Evolutionary conservation across 2,113 vertebrate species (phyloP).

Genomic region (Machaerirhynchus nigripectus): DNA sequence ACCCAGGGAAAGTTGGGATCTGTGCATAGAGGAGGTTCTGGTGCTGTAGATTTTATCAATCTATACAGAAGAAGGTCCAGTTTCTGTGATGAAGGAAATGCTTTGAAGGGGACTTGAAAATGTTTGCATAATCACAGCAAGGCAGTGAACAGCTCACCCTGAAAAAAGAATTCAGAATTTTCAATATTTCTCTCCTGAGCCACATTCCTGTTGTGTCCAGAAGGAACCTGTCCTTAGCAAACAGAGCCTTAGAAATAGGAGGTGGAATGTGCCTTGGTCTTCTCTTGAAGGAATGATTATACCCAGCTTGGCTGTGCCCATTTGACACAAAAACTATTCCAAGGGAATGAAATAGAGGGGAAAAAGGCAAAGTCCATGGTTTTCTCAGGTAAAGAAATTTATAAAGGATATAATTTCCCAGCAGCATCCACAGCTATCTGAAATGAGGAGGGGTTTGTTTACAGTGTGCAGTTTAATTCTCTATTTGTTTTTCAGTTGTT

Average conservation of each 20-base stretch:
- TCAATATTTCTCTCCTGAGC: not conserved
- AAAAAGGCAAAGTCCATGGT: not conserved
- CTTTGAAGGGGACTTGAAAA: not conserved
- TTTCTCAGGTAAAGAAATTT: not conserved
- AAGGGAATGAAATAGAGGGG: not conserved
- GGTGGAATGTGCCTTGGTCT: not conserved
- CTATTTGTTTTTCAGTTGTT: not conserved
- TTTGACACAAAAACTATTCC: not conserved
- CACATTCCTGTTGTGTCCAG: not conserved
- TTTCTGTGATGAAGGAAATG: not conserved
- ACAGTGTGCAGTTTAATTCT: not conserved
- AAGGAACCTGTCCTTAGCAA: not conserved
- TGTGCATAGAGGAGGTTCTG: not conserved
- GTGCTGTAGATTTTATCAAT: not conserved
- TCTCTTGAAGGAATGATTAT: not conserved
- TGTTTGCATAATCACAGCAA: not conserved
- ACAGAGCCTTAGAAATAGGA: not conserved
- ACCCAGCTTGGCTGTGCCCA: not conserved
- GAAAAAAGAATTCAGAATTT: not conserved
- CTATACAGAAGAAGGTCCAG: not conserved
- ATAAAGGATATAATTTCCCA: not conserved
- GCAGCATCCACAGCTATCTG: not conserved
- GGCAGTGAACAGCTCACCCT: not conserved
- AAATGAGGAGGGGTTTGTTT: not conserved
- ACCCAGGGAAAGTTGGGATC: not conserved